Conservation (phyloP, 2,888 invertebrate genomes). For the Caenorhabditis becei region DNA sequence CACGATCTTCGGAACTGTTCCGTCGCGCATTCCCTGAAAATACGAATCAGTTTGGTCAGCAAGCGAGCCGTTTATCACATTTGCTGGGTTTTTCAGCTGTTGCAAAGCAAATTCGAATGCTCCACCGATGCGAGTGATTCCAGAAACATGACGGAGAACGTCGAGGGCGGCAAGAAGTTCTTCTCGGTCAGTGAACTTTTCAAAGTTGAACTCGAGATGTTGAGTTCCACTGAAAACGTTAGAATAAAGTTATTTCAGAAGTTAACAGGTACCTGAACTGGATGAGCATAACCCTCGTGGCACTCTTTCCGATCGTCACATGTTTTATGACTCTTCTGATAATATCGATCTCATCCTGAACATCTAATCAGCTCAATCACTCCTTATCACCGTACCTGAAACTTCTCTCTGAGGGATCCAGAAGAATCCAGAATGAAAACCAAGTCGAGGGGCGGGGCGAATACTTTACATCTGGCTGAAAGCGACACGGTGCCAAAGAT, state of each 20-base stretch:
- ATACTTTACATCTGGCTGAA: conserved; percentile 79
- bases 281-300: conserved; percentile 79
- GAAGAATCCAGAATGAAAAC: conserved; percentile 80
- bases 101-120: conserved; percentile 78
- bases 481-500: conserved; percentile 6
- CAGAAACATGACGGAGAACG: conserved; percentile 78
- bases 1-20: conserved; percentile 79
- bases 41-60: not conserved
- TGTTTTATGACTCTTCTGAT: conserved; percentile 77
- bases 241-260: no score
- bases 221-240: conserved; percentile 76
- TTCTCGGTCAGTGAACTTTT: conserved; percentile 75
- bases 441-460: conserved; percentile 79
- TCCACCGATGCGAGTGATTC: conserved; percentile 80
- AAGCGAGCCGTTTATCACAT: conserved; percentile 50
- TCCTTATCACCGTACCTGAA: conserved; percentile 62
- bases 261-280: conserved; percentile 74
- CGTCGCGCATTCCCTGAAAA: conserved; percentile 78
- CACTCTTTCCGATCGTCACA: conserved; percentile 78
- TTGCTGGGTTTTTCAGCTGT: conserved; percentile 68
- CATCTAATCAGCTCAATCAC: not conserved
- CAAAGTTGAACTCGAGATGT: conserved; percentile 80
- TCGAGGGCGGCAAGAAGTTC: conserved; percentile 75
- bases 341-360: conserved; percentile 79
- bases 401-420: conserved; percentile 78